Conservation (phyloP, 2,797 vertebrate species). For the Ciconia nigra region DNA sequence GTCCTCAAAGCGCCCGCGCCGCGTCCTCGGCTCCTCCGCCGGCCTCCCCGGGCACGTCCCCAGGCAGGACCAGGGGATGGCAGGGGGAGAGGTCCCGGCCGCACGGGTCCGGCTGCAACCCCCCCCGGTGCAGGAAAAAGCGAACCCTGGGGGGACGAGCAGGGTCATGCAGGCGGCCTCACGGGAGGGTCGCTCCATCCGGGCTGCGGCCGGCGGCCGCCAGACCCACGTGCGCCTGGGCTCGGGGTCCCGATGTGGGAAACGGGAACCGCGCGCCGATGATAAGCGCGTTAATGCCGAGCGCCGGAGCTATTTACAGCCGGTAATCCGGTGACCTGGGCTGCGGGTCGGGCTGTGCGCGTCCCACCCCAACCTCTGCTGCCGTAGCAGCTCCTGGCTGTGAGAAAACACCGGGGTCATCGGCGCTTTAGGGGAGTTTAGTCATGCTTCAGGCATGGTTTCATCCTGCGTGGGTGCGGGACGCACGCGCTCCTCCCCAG, state of each 20-base stretch:
- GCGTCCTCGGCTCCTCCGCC: neutral
- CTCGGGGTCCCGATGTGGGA: neutral
- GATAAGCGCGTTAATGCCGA: neutral
- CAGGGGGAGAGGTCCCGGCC: neutral
- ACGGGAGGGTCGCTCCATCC: rapidly evolving
- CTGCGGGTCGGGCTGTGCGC: neutral
- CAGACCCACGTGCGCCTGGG: neutral
- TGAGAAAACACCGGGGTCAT: neutral
- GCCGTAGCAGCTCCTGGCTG: neutral
- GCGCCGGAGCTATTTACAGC: neutral
- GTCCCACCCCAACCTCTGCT: neutral
- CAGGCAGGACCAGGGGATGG: neutral
- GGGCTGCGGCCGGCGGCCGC: neutral
- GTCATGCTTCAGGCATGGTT: rapidly evolving
- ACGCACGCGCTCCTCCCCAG: neutral
- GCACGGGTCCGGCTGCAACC: rapidly evolving
- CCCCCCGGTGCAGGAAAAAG: neutral
- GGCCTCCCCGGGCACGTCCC: neutral
- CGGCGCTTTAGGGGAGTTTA: rapidly evolving
- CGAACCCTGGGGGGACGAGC: neutral
- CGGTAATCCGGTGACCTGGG: conserved; percentile 33
- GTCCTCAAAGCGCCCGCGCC: neutral
- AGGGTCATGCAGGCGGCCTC: rapidly evolving
- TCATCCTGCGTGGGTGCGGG: neutral
- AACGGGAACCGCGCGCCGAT: neutral